Base-by-base conservation (phyloP, 2,113 vertebrate species). In the Macrotus californicus region DNA sequence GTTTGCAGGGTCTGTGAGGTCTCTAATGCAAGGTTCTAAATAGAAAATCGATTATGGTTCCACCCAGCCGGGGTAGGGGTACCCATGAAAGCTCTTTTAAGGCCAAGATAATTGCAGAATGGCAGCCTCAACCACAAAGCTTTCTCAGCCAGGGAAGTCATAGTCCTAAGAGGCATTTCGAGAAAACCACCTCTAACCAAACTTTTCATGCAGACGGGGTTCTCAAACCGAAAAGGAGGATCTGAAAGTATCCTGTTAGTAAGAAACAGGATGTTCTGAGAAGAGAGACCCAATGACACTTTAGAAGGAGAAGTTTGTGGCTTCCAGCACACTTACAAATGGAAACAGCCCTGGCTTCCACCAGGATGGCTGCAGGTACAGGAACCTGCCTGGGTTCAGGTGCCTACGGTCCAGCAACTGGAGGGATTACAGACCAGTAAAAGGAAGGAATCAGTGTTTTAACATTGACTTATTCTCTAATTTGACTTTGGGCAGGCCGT, bases 151-250 rank as follows among this genome's bases (percentile, higher is more conserved):
- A 89, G 41, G n/a, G 89, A 92, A 94, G 79, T n/a, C 69, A 36
- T 64, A 34, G 77, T 88, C 77, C 26, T 89, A 22, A 84, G 66
- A 86, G 76, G 75, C n/a, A 87, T 94, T 94, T 97, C 82, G 59
- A 93, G 70, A 95, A 95, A 97, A 85, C 48, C 48, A 66, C 52
- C 34, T 80, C 82, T 80, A 90, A 86, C 50, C 81, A 90, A 95
- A 56, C 73, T 88, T 86, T 76, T 94, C 72, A 46, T 87, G 34
- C 50, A 94, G 75, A 72, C 29, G 4, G 54, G 11, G 43, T 88
- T 91, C 77, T 77, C 46, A 94, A 56, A 89, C 86, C 86, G 75
- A 82, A 94, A 67, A 94, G 39, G 48, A 87, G 72, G 72, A 94
- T 92, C 84, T 73, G 94, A 96, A 96, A 94, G 76, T 72, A 29